Evolutionary conservation across 2,797 vertebrate genomes (phyloP), one percentile per base, ranked within the genome.

Genomic region (Aldrovandia affinis): DNA sequence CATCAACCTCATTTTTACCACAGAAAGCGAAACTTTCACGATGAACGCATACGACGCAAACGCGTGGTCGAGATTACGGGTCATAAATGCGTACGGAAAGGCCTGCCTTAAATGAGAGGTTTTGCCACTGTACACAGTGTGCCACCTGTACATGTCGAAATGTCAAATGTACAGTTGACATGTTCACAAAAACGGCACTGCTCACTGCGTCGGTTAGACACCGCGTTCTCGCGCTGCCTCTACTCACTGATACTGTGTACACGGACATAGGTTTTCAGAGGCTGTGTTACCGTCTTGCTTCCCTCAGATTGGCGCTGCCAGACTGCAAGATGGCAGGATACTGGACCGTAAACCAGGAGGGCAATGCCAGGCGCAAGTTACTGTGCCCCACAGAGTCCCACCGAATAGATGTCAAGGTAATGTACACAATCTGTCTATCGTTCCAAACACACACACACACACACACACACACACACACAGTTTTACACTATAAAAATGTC

Each of bases 371-470:
- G 12, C 94, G 95, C 68, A 99, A 97, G 87, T 90, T 98, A 79
- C 92, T 98, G 63, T 98, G 98, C 92, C 96, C 97, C 47, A 94
- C 96, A 9, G 96, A 97, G 94, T 97, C 96, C 0, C 94, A 91
- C 85, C 94, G 87, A 59, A 93, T 98, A 87, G 95, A 94, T 20
- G 81, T 98, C 87, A 99, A 99, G 98, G 98, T 99, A 93, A 77
- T 87, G 92, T 47, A 54, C 4, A 25, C 47, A 1, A 52, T 70
- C 42, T 70, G 39, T 39, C 7, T 42, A 8, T 75, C 36, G 50
- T 42, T 78, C 36, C 36, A 20, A 70, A 39, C 12, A 50, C 12
- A 50, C 6, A 50, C 12, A n/a, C n/a, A n/a, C n/a, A n/a, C n/a
- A n/a, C n/a, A n/a, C n/a, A n/a, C n/a, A n/a, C n/a, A n/a, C 54